Conservation (phyloP, 2,888 invertebrate genomes). For the Coelinius sp. region DNA sequence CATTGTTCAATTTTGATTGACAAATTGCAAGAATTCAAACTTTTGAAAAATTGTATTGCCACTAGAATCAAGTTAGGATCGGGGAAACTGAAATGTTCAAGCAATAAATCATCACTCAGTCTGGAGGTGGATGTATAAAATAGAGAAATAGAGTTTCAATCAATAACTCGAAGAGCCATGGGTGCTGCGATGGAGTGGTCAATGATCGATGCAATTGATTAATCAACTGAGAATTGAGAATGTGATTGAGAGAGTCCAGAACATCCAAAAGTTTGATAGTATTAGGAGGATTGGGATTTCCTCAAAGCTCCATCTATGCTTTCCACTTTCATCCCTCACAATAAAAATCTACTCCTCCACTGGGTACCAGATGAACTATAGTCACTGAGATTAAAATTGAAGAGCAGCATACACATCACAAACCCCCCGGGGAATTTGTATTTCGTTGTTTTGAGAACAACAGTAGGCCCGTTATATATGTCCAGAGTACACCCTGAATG, state of each 20-base stretch:
- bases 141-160: not conserved
- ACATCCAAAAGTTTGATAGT: no score
- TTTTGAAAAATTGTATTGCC: not conserved
- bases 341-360: no score
- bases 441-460: not conserved
- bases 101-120: not conserved
- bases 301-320: no score
- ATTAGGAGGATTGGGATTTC: no score
- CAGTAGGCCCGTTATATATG: not conserved
- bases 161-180: not conserved
- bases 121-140: not conserved
- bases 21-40: not conserved
- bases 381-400: no score
- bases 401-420: no score
- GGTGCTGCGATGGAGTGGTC: slow-evolving; percentile 22
- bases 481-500: not conserved
- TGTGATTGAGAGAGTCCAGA: no score
- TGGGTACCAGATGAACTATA: no score
- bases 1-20: slow-evolving; percentile 28
- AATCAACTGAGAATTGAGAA: no score
- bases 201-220: slow-evolving; percentile 15
- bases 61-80: not conserved
- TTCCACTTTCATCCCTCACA: no score
- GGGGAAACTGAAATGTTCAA: not conserved
- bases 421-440: not conserved